A percentile compares a stretch with the other conserved stretches of the same genome.
phyloP scores from a whole-genome alignment of 2,797 vertebrate genomes.

The Urocyon cinereoargenteus region DNA sequence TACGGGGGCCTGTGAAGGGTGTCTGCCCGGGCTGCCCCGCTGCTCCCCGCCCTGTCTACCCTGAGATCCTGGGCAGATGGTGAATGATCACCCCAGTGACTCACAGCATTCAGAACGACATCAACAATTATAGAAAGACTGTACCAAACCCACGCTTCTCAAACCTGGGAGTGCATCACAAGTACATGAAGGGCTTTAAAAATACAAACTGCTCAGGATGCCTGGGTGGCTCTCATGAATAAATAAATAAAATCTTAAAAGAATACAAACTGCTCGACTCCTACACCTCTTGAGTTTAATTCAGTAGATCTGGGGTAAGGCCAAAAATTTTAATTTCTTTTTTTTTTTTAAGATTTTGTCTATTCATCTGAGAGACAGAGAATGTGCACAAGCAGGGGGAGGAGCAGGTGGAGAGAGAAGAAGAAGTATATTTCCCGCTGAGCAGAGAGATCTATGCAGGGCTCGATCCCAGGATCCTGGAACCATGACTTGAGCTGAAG shows the following conservation, averaged over 20 bases:
- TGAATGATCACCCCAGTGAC: background rate
- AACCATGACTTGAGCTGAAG: too few species aligned
- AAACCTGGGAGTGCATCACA: background rate
- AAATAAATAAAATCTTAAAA: too few species aligned
- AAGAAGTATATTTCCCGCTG: too few species aligned
- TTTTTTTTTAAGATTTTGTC: too few species aligned
- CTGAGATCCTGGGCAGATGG: background rate
- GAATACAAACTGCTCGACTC: background rate
- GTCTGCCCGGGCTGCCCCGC: background rate
- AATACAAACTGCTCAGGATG: background rate
- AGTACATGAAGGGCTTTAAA: background rate
- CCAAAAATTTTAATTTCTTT: background rate
- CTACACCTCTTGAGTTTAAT: background rate
- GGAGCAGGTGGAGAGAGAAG: too few species aligned
- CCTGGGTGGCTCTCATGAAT: too few species aligned
- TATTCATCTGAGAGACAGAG: too few species aligned
- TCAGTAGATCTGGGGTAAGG: background rate
- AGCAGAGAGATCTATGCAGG: too few species aligned
- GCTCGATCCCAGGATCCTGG: too few species aligned
- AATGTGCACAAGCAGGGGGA: too few species aligned
- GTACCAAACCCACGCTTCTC: background rate
- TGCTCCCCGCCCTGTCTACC: background rate
- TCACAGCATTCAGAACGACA: background rate
- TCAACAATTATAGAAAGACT: background rate
- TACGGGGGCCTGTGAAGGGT: background rate